Evolutionary conservation across 2,888 invertebrate species (phyloP).

Genomic region (Acrocera orbiculus): DNA sequence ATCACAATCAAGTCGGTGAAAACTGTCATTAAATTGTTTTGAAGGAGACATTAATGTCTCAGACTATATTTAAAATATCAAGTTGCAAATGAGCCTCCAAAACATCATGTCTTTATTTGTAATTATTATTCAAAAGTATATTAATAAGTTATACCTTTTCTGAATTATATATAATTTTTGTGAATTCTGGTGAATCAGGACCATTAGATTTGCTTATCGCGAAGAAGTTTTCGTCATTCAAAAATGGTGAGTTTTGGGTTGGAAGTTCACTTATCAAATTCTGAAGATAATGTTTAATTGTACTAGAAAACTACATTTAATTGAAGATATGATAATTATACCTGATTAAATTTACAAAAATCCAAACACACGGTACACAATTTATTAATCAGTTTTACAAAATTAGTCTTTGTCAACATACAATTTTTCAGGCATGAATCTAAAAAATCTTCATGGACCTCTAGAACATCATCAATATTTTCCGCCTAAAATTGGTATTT

Average conservation of each 20-base stretch:
- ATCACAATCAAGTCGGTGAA: no score
- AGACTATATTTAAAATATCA: no score
- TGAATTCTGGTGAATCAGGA: slow-evolving; percentile 27
- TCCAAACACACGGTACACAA: slow-evolving; percentile 74
- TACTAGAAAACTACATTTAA: not conserved
- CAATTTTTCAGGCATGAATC: slow-evolving; percentile 85
- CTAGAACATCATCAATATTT: slow-evolving; percentile 75
- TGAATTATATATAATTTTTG: slow-evolving; percentile 25
- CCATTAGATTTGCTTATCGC: slow-evolving; percentile 29
- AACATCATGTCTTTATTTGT: no score
- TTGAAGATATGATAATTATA: slow-evolving; percentile 21
- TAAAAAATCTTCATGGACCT: slow-evolving; percentile 74
- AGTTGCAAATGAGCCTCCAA: no score
- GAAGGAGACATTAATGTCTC: no score
- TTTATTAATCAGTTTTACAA: slow-evolving; percentile 69
- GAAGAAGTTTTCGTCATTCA: slow-evolving; percentile 29
- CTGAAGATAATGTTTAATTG: not conserved
- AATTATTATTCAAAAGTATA: no score
- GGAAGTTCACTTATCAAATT: not conserved
- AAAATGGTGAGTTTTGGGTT: no score
- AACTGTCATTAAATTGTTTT: no score
- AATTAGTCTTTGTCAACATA: slow-evolving; percentile 77
- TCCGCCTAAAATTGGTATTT: slow-evolving; percentile 38
- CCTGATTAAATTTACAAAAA: slow-evolving; percentile 86
- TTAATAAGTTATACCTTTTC: slow-evolving; percentile 27